These are phyloP conservation scores for Synanthedon vespiformis DNA, from an alignment of 2,888 invertebrate species.

Conservation along the genomic window DNA sequence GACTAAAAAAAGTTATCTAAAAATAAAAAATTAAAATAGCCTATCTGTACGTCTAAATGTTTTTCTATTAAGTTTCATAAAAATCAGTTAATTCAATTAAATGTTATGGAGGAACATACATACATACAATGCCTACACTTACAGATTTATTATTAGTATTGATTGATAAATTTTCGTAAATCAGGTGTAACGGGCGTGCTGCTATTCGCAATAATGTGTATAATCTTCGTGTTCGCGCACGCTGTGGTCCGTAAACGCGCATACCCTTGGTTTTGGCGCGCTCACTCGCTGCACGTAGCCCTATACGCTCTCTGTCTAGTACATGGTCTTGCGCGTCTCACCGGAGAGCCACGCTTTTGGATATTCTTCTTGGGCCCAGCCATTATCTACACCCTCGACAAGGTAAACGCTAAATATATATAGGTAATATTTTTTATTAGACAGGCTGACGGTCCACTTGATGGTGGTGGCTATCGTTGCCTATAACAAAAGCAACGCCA, in stretches of 20 bases:
- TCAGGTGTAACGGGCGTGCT: constrained; percentile 88
- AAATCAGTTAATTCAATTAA: too few species aligned
- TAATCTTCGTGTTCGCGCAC: constrained; percentile 97
- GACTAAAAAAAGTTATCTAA: too few species aligned
- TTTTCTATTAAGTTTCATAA: too few species aligned
- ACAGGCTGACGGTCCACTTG: too few species aligned
- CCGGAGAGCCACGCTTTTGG: constrained; percentile 94
- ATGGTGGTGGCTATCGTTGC: too few species aligned
- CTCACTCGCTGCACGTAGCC: constrained; percentile 89
- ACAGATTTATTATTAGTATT: too few species aligned
- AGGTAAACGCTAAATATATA: constrained; percentile 64
- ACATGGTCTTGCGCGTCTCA: constrained; percentile 91
- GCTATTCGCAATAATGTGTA: constrained; percentile 90
- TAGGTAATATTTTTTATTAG: too few species aligned
- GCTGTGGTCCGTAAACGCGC: constrained; percentile 92
- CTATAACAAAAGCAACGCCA: too few species aligned
- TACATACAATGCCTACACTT: too few species aligned
- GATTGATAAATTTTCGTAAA: constrained; percentile 6
- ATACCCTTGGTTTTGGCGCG: constrained; percentile 95
- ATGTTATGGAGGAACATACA: too few species aligned
- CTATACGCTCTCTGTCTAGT: constrained; percentile 88
- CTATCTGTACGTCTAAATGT: too few species aligned
- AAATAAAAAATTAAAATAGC: too few species aligned
- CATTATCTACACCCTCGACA: constrained; percentile 89
- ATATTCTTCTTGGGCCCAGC: constrained; percentile 94